phyloP scores from a whole-genome alignment of 2,888 invertebrate species.

The Amblyjoppa fuscipennis region DNA sequence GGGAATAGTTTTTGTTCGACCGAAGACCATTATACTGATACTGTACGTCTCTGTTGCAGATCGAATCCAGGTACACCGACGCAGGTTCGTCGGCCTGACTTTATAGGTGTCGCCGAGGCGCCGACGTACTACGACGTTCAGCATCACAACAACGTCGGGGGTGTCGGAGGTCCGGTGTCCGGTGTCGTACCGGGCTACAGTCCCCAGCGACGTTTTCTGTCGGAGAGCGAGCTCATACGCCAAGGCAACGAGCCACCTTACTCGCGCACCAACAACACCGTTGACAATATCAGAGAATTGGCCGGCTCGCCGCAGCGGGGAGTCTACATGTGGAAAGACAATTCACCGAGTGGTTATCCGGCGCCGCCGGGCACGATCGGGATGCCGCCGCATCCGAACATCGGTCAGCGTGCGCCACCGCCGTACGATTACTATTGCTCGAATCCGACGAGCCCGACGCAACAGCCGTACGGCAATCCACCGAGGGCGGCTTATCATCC shows the following conservation, averaged over 20 bases:
- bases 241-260: conserved; percentile 86
- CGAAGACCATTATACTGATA: neutral
- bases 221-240: conserved; percentile 88
- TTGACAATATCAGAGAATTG: conserved; percentile 94
- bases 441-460: conserved; percentile 92
- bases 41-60: conserved; percentile 86
- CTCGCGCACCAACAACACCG: conserved; percentile 91
- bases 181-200: conserved; percentile 83
- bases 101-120: conserved; percentile 89
- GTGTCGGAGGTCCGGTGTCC: conserved; percentile 68
- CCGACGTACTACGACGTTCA: conserved; percentile 84
- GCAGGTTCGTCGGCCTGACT: conserved; percentile 95
- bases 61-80: conserved; percentile 97
- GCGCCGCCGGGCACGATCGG: conserved; percentile 70
- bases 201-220: conserved; percentile 88
- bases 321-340: conserved; percentile 93
- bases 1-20: conserved; percentile 30
- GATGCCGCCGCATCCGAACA: conserved; percentile 69
- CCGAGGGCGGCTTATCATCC: conserved; percentile 87
- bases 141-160: conserved; percentile 74
- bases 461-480: conserved; percentile 83
- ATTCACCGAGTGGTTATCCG: conserved; percentile 88
- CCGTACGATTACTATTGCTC: conserved; percentile 88
- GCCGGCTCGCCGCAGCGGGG: conserved; percentile 95
- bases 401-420: conserved; percentile 77